Conservation (phyloP, 2,797 vertebrate species). For the Amblyopsis hoosieri region DNA sequence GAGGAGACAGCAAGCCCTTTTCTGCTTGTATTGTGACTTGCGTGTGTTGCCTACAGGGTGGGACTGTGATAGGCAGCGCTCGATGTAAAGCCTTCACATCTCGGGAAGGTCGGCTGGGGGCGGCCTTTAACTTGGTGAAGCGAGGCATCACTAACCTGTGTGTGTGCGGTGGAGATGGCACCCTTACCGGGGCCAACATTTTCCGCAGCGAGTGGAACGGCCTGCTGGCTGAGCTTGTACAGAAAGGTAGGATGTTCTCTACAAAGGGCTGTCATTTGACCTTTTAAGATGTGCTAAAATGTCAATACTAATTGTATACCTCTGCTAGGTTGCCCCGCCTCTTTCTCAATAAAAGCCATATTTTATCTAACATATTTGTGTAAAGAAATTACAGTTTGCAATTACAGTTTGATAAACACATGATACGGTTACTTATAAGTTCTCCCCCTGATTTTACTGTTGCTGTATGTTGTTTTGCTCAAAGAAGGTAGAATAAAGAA, state of each 20-base stretch:
- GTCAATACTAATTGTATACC: no score
- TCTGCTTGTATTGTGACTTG: conserved; percentile 2
- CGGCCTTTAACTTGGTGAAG: conserved; percentile 89
- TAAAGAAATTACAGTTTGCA: no score
- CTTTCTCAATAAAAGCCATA: no score
- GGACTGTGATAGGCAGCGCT: conserved; percentile 93
- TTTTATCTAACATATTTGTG: no score
- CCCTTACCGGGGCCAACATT: conserved; percentile 92
- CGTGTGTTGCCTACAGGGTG: conserved; percentile 77
- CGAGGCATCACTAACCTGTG: conserved; percentile 95
- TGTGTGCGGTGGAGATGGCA: conserved; percentile 94
- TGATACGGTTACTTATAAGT: no score
- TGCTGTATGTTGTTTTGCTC: no score
- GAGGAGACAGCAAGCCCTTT: not conserved
- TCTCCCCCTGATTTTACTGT: no score
- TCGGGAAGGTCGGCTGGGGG: conserved; percentile 82
- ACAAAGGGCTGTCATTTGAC: not conserved
- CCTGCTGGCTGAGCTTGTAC: conserved; percentile 86
- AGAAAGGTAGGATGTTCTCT: conserved; percentile 74
- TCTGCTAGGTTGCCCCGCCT: no score
- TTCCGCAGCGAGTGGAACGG: conserved; percentile 91
- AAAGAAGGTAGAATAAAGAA: no score
- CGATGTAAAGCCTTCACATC: conserved; percentile 92
- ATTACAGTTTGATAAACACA: no score
- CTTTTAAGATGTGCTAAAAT: not conserved